Evolutionary conservation across 2,113 vertebrate species (phyloP).

Genomic region (Rattus rattus): DNA sequence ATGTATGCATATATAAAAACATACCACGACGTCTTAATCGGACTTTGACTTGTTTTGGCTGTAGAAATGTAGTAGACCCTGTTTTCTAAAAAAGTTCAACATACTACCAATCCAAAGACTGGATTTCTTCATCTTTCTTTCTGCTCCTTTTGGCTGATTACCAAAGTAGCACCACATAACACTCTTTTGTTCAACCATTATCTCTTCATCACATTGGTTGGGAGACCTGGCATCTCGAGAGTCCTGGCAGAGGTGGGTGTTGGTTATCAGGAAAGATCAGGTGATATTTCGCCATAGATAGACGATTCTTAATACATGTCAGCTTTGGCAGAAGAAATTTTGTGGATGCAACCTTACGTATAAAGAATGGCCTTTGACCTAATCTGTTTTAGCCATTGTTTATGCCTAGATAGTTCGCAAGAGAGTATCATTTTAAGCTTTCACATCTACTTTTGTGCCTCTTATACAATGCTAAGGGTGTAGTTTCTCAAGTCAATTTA

Average conservation of each 20-base stretch:
- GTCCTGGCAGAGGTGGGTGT: background rate
- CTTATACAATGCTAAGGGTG: background rate
- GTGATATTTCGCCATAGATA: constrained; percentile 25
- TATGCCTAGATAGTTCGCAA: background rate
- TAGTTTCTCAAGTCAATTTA: background rate
- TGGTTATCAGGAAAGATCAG: constrained; percentile 4
- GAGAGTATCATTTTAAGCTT: background rate
- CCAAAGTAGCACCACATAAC: background rate
- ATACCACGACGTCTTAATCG: background rate
- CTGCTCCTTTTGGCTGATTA: background rate
- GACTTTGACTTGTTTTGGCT: background rate
- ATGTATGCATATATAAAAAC: background rate
- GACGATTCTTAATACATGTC: background rate
- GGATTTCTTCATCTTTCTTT: constrained; percentile 15
- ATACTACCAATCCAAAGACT: background rate
- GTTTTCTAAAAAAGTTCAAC: background rate
- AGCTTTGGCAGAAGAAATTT: background rate
- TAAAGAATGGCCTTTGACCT: background rate
- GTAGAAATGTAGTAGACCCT: background rate
- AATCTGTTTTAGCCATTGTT: constrained; percentile 11
- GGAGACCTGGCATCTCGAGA: constrained; percentile 16
- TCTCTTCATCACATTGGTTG: constrained; percentile 38
- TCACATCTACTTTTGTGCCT: background rate
- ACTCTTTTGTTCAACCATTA: constrained; percentile 33
- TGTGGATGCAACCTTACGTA: background rate